Evolutionary conservation across 2,113 vertebrate genomes (phyloP), one percentile per base, ranked within the genome.

Genomic region (Phylloscopus whistleri): DNA sequence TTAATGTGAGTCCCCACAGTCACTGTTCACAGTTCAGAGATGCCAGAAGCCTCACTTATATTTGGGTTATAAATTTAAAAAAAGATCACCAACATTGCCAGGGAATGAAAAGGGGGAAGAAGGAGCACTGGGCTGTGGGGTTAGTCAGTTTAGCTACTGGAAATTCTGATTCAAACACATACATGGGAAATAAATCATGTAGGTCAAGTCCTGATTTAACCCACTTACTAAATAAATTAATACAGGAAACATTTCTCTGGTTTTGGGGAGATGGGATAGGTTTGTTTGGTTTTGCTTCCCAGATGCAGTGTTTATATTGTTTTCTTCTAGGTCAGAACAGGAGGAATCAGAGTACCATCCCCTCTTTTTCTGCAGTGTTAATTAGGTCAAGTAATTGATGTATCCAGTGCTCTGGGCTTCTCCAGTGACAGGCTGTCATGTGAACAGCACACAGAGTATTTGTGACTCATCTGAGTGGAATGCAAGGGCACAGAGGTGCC

Each of bases 71-170:
- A 74, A 68, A 31, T 35, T 52, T 28, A 70, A 69, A 53, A 70
- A 35, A 41, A 52, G 58, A 37, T 30, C 74, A 12, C 53, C 33
- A 37, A 3, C 24, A 12, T 19, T 73, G 10, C 16, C 43, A 60
- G 31, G 39, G 49, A 7, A n/a, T 86, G 78, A 24, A 35, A 77
- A 84, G 37, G 30, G 41, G 28, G 55, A 92, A 73, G 75, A 76
- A 85, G 67, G 8, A 92, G 55, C 67, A 49, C n/a, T 52, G 33
- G 46, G 23, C 2, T 0, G 1, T 33, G n/a, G 27, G 88, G 28
- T 87, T 88, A 68, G 35, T 81, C 60, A 80, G n/a, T 78, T 94
- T 73, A 87, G 44, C 74, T 89, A 27, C 81, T 95, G 84, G 91
- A 95, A 92, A 87, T 82, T 82, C 37, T 91, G 81, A 84, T 93